Base-by-base conservation (phyloP, 53 echinoderm and acorn worm species). In the Hippasteria phrygiana region DNA sequence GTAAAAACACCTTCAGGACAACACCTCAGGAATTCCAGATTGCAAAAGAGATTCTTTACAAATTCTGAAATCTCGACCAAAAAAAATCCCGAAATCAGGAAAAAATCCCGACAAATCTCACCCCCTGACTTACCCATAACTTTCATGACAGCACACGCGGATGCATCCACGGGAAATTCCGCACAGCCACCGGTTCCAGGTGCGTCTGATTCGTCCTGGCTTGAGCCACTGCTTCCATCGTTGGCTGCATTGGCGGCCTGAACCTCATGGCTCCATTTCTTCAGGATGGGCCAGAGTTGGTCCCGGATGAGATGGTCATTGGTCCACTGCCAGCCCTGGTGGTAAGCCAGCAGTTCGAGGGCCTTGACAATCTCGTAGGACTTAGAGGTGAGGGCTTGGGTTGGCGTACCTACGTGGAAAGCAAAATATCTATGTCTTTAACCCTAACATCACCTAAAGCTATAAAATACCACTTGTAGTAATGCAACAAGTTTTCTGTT, bases 241-340 rank as follows among this genome's bases (percentile, higher is more conserved):
- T 87, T 87, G n/a, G 55, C 38, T n/a, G 53, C 43, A 32, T 64
- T 38, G 43, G 78, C 74, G 1, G 45, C 51, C 36, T 64, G 51
- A 27, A 93, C 63, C 24, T 83, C 75, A 20, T 80, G 81, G 74
- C 87, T 95, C 95, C 95, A 95, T 43, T 71, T 70, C 89, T 93
- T 93, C 39, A 95, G 80, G 3, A 95, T 71, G 2, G 95, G 95
- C 95, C 95, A 95, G 0, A 95, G 89, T 34, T 87, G 41, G 26
- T 93, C 91, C 48, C 89, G 79, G 82, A 95, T 92, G 41, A 95
- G 92, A 43, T 64, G 38, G 66, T 95, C 73, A 39, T 95, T 93
- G 26, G 81, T 95, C 95, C 95, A 95, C 42, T 90, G 84, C 95
- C 95, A 95, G 47, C 95, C 92, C 34, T 74, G 93, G 56, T 65